Base-by-base conservation (phyloP, 2,797 vertebrate species). In the Chaenodraco wilsoni region DNA sequence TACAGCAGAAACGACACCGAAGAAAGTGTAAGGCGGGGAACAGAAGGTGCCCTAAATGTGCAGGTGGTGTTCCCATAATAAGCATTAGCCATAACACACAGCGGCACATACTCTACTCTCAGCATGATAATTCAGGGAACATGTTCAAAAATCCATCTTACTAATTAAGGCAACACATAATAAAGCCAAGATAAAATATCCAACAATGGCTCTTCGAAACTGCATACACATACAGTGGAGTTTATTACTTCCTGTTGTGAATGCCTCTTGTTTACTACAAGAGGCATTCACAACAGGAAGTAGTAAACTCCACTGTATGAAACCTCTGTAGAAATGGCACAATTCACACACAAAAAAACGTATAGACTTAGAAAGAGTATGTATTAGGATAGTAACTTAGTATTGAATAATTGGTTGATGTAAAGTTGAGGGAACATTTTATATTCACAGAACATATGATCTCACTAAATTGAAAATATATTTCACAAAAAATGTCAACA, bases 1-100 rank as follows among this genome's bases (percentile, higher is more conserved):
- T 74, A 84, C 74, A 67, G 65, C 86, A 87, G 72, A 77, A 70
- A 72, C 51, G 68, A 67, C 57, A 74, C 65, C 66, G 65, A 16
- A 66, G 37, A 31, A 68, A 65, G 68, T 50, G 81, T 23, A 48
- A 76, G 68, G 64, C 19, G 10, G 23, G 63, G 69, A 51, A 68
- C 63, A 57, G 61, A 63, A 13, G 63, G 51, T 68, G 54, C 10
- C 62, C 75, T 72, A 19, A 73, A 69, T 63, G 72, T 62, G 65
- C 80, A 87, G 80, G 85, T 60, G 69, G 56, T 49, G 62, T 73
- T 81, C 55, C 64, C 56, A 48, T 61, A 66, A 52, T 33, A 73
- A 3, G 0, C 4, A 40, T 0, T 4, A 37, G 14, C 51, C 61
- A 78, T 49, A 45, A 59, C 17, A 65, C 27, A 72, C 19, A 50